Percentiles rank a stretch among this genome's conserved stretches.
Conservation (phyloP, 2,797 vertebrate genomes). For the Florisuga fusca region DNA sequence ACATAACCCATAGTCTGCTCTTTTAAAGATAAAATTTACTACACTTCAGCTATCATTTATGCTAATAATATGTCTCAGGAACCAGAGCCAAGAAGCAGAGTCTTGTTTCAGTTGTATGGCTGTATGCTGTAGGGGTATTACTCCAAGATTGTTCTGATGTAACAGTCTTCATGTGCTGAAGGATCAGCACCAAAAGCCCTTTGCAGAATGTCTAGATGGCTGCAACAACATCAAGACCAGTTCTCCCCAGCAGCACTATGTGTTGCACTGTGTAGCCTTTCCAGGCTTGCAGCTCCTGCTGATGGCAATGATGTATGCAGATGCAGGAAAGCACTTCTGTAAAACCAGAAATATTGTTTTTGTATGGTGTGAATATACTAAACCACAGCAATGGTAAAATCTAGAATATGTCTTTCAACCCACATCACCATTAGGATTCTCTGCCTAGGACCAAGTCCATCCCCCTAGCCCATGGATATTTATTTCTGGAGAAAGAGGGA, state of each 20-base stretch:
- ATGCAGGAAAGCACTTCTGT: neutral
- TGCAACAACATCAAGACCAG: neutral
- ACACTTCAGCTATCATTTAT: neutral
- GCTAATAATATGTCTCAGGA: neutral
- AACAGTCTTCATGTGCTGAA: neutral
- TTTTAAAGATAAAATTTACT: neutral
- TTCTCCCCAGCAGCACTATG: neutral
- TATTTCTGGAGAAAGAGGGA: neutral
- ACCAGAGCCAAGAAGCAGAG: neutral
- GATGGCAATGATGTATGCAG: neutral
- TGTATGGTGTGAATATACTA: neutral
- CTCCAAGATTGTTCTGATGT: neutral
- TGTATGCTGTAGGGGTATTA: neutral
- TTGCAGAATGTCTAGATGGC: neutral
- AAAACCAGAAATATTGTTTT: neutral
- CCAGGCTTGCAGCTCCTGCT: neutral
- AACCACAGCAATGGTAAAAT: neutral
- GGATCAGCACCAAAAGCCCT: neutral
- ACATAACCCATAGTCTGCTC: neutral
- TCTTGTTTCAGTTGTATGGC: neutral
- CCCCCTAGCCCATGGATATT: neutral
- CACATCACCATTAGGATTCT: neutral
- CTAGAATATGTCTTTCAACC: neutral
- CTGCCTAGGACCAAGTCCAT: neutral
- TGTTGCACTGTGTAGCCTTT: neutral